Evolutionary conservation across 2,113 vertebrate genomes (phyloP), one percentile per base, ranked within the genome.

Genomic region (Rhinoptilus africanus): DNA sequence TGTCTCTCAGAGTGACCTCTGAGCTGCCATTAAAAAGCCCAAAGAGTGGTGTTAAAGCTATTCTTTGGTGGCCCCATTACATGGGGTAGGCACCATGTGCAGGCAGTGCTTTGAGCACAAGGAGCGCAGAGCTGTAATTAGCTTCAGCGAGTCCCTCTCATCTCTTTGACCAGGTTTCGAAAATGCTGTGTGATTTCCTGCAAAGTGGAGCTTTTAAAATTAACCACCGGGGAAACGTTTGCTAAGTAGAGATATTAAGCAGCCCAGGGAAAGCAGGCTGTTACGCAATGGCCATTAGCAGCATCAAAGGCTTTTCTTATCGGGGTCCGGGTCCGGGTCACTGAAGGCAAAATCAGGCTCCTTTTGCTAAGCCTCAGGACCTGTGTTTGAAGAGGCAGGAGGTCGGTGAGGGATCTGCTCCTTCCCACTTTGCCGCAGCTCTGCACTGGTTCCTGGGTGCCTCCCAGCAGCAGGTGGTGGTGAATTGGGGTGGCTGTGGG

Each of bases 221-320:
- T 62, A 92, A 74, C 54, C 72, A 1, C 68, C 5, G 30, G 71
- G 79, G 91, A 68, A 74, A 35, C 6, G 12, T 18, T 85, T 15
- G 66, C 88, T 27, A 20, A 76, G 67, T 73, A 4, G 34, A 20
- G 90, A 17, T 77, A 80, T 76, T 34, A 62, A 76, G 66, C 78
- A 53, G 91, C 60, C 14, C 4, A 3, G 53, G 54, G 79, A 54
- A 63, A 23, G 26, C 72, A 7, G 83, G 50, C 59, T 10, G 19
- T 94, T 93, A 43, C 10, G 23, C 53, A 88, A 93, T 10, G 68
- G 79, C 82, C 82, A 72, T 92, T 83, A 88, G 75, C 88, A 51
- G 85, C 96, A 77, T 80, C 93, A 90, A 86, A 95, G 71, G 54
- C n/a, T 93, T 93, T 71, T 32, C 81, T 86, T 37, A 63, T 63